Percentiles rank a stretch among this genome's conserved stretches.
Evolutionary conservation across 2,888 invertebrate genomes (phyloP).

Genomic region (Lutraria lutraria): DNA sequence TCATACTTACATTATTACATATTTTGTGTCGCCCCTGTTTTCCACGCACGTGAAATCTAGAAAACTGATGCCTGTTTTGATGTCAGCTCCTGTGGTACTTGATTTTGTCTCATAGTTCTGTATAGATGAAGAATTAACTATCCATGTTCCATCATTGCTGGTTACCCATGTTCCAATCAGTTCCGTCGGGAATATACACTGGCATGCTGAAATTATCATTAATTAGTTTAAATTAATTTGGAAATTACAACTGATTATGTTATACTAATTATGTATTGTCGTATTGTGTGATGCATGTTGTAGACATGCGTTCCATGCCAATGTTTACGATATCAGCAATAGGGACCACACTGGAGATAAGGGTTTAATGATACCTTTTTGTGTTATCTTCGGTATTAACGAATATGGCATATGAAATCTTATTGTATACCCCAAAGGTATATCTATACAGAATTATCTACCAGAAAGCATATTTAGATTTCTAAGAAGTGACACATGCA

Average conservation of each 20-base stretch:
- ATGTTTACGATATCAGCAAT: not conserved
- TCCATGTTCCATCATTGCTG: constrained; percentile 70
- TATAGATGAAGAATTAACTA: constrained; percentile 59
- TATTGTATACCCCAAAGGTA: too few species aligned
- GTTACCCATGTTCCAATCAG: constrained; percentile 72
- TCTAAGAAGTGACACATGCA: too few species aligned
- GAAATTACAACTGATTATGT: too few species aligned
- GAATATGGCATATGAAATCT: not conserved
- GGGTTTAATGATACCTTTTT: not conserved
- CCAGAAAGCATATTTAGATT: too few species aligned
- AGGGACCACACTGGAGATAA: not conserved
- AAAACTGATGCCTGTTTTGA: not conserved
- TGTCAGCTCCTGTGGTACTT: constrained; percentile 42
- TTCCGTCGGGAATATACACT: constrained; percentile 67
- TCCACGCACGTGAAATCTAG: constrained; percentile 35
- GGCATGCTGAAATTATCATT: constrained; percentile 39
- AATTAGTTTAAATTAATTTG: not conserved
- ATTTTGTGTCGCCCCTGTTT: constrained; percentile 38
- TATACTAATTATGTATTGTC: too few species aligned
- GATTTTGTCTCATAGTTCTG: constrained; percentile 44
- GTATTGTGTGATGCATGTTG: not conserved
- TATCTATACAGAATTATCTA: too few species aligned
- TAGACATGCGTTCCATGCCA: not conserved
- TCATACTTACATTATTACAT: constrained; percentile 40
- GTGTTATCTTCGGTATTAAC: not conserved